A percentile compares a stretch with the other conserved stretches of the same genome.
phyloP scores from a whole-genome alignment of 2,797 vertebrate genomes.

The Scolopax bukidnonensis region DNA sequence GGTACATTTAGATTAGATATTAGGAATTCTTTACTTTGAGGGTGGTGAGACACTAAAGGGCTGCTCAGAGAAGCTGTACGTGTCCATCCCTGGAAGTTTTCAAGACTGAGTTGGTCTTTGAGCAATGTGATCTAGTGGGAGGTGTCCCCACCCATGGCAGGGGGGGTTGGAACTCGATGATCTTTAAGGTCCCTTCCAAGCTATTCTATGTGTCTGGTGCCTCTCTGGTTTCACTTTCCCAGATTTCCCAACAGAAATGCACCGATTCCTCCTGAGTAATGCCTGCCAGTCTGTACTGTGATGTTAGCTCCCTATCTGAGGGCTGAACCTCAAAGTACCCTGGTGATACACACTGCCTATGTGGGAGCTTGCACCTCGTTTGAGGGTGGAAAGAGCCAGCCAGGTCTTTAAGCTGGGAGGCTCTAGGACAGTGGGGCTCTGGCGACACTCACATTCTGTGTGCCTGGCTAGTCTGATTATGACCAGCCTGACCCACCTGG shows the following conservation, averaged over 20 bases:
- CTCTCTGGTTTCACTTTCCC: not conserved
- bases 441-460: not conserved
- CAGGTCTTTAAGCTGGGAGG: not conserved
- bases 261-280: not conserved
- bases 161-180: not conserved
- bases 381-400: not conserved
- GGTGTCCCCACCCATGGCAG: not conserved
- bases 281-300: not conserved
- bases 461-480: fast-evolving
- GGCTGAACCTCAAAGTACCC: not conserved
- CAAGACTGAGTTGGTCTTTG: not conserved
- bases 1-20: not conserved
- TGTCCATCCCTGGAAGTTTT: not conserved
- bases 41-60: not conserved
- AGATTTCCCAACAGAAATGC: not conserved
- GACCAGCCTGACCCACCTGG: not conserved
- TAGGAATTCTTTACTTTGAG: not conserved
- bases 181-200: not conserved
- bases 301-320: not conserved
- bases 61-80: not conserved
- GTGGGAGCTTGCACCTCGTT: not conserved
- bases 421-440: not conserved
- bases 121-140: not conserved
- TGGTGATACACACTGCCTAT: fast-evolving
- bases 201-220: not conserved